phyloP scores from a whole-genome alignment of 2,797 vertebrate genomes.

The Anguilla marmorata region DNA sequence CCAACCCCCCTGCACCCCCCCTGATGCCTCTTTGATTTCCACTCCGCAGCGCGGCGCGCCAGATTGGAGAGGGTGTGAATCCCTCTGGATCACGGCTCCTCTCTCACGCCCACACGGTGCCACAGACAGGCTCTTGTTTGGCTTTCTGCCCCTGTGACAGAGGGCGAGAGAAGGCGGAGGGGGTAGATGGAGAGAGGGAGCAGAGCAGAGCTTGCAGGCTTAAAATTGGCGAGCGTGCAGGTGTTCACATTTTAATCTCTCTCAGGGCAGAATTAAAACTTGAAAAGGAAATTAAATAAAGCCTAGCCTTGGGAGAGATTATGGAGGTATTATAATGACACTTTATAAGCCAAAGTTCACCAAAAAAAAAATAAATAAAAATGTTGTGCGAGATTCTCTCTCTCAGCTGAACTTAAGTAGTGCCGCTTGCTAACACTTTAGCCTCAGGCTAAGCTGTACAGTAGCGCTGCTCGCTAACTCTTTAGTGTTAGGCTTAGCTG shows the following conservation, averaged over 20 bases:
- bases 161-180: neutral
- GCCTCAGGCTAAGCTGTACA: neutral
- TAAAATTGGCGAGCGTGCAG: conserved; percentile 11
- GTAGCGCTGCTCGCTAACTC: neutral
- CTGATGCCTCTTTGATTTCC: neutral
- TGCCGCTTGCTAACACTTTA: neutral
- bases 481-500: no score
- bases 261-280: neutral
- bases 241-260: neutral
- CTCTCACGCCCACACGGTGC: conserved; percentile 5
- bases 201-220: neutral
- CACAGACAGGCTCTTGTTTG: neutral
- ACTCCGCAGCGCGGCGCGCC: neutral
- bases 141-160: neutral
- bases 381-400: no score
- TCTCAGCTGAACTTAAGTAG: no score
- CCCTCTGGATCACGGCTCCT: neutral
- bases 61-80: conserved; percentile 17
- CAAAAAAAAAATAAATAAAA: no score
- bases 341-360: neutral
- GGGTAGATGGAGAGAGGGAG: neutral
- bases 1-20: no score
- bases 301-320: neutral
- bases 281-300: neutral
- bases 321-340: neutral